Base-by-base conservation (phyloP, 1,140 invertebrate species). In the Heliothis virescens region DNA sequence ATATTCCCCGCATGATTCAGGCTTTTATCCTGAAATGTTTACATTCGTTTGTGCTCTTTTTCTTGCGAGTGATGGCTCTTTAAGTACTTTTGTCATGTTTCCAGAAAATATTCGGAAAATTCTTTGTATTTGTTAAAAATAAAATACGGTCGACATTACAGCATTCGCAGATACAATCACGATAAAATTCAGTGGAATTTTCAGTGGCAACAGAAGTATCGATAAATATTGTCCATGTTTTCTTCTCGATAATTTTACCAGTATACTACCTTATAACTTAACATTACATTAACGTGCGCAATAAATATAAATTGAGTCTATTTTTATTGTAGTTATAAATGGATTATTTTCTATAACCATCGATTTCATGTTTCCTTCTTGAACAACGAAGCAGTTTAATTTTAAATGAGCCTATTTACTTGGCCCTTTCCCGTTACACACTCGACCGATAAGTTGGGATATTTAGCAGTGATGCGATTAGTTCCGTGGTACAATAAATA, bases 21-120 rank as follows among this genome's bases (percentile, higher is more conserved):
- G 59, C 7, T 63, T 63, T 63, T 52, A 63, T 76, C 74, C 47
- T 53, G 34, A 21, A 34, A 21, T 76, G 59, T 52, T 76, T 76
- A 76, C 41, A 74, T 60, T 16, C 18, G 55, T 48, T 15, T 60
- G 15, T 29, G 53, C 34, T 62, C 16, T 74, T 57, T 21, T 48
- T 60, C 53, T 55, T 15, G 18, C 0, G 52, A 52, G 12, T 12
- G 12, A 13, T 47, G 9, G 62, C 34, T 18, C n/a, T 65, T 65
- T 65, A 65, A 48, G 34, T 47, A 16, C 11, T 10, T 0, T 15
- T n/a, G 41, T 34, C 47, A 13, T 48, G 62, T 13, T 47, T 4
- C 9, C 16, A 47, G 16, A 48, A 65, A 65, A 9, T 41, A 41
- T 7, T 5, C 34, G 34, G 9, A 41, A 41, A 41, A 41, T 9